Evolutionary conservation across 1,140 invertebrate genomes (phyloP).

Genomic region (Drosophila sp.): DNA sequence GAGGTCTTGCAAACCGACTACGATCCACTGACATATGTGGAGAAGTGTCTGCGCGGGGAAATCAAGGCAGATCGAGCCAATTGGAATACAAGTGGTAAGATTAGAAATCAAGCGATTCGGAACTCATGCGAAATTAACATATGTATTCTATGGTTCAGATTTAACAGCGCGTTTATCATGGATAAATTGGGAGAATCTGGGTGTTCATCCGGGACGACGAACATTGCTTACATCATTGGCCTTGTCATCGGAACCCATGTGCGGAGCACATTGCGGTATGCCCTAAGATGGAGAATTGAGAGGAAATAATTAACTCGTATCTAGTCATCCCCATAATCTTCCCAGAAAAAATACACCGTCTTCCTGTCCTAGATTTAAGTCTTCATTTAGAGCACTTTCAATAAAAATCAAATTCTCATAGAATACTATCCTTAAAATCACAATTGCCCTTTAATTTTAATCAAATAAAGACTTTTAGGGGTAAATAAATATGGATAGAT

Average conservation of each 20-base stretch:
- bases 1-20: constrained; percentile 95
- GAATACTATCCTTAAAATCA: not conserved
- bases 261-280: constrained; percentile 71
- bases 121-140: not conserved
- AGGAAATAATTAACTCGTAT: constrained; percentile 6
- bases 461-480: not conserved
- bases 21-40: constrained; percentile 96
- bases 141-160: constrained; percentile 87
- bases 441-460: not conserved
- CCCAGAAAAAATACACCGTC: not conserved
- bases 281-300: constrained; percentile 18
- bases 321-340: constrained; percentile 13
- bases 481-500: not conserved
- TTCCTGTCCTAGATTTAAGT: not conserved
- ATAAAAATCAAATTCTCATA: not conserved
- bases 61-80: constrained; percentile 93
- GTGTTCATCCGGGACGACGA: constrained; percentile 93
- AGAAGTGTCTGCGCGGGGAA: constrained; percentile 94
- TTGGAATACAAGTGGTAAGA: constrained; percentile 97
- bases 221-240: constrained; percentile 92
- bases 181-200: constrained; percentile 99
- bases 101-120: not conserved
- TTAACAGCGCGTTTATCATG: constrained; percentile 97
- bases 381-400: not conserved
- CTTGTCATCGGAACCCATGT: constrained; percentile 90